Evolutionary conservation across 2,888 invertebrate species (phyloP).

Genomic region (Microctonus hyperodae): DNA sequence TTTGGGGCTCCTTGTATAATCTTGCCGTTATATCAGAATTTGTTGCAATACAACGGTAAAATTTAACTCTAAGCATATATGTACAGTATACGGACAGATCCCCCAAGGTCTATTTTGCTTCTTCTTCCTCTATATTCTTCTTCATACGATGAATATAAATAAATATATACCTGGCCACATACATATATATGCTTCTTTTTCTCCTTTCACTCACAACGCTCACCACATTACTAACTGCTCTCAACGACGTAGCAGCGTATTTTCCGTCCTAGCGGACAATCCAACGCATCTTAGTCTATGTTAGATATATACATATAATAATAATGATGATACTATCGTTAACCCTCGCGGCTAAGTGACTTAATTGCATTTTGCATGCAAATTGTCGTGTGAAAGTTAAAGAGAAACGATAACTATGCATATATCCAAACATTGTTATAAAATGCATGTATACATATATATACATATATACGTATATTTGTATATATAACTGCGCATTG

Average conservation of each 20-base stretch:
- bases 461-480: conserved; percentile 20
- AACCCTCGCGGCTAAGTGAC: conserved; percentile 43
- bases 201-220: conserved; percentile 27
- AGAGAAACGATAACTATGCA: conserved; percentile 20
- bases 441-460: neutral
- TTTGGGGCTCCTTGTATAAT: neutral
- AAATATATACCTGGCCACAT: conserved; percentile 18
- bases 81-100: no score
- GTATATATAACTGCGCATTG: conserved; percentile 35
- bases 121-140: conserved; percentile 27
- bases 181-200: conserved; percentile 13
- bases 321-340: conserved; percentile 30
- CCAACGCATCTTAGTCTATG: neutral
- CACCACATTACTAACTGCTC: neutral
- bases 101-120: conserved; percentile 16
- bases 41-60: conserved; percentile 22
- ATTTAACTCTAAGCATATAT: conserved; percentile 4
- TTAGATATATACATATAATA: neutral
- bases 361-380: conserved; percentile 55
- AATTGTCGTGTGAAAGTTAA: conserved; percentile 43
- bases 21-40: conserved; percentile 3
- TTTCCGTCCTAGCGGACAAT: conserved; percentile 14
- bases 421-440: no score
- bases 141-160: conserved; percentile 20
- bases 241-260: neutral